phyloP scores from a whole-genome alignment of 1,140 invertebrate genomes.

The Zaprionus africanus region DNA sequence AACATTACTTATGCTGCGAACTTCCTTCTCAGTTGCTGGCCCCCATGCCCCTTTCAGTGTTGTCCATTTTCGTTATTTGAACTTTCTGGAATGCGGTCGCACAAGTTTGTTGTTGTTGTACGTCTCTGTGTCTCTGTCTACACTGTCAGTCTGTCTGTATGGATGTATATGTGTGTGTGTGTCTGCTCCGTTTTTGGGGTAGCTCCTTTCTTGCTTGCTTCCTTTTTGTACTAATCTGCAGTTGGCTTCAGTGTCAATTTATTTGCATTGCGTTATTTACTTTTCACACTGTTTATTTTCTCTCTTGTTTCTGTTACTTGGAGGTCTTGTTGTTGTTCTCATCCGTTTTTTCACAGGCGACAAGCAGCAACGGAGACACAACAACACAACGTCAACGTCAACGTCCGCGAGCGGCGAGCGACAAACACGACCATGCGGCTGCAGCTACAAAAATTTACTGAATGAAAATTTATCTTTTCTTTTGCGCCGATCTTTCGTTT shows the following conservation, averaged over 20 bases:
- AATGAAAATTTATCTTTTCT: slow-evolving; percentile 80
- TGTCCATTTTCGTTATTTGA: slow-evolving; percentile 67
- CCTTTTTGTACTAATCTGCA: slow-evolving; percentile 22
- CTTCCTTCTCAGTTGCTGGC: slow-evolving; percentile 15
- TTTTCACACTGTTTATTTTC: slow-evolving; percentile 52
- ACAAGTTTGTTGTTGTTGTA: slow-evolving; percentile 53
- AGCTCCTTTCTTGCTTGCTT: slow-evolving; percentile 39
- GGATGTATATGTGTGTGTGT: slow-evolving; percentile 1
- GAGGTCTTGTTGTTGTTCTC: background rate
- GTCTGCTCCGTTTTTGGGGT: slow-evolving; percentile 37
- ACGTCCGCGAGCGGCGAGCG: slow-evolving; percentile 30
- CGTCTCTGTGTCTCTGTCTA: background rate
- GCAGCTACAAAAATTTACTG: slow-evolving; percentile 66
- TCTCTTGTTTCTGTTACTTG: slow-evolving; percentile 3
- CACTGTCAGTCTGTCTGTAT: background rate
- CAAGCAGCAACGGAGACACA: background rate
- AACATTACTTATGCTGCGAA: slow-evolving; percentile 56
- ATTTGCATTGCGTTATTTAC: slow-evolving; percentile 50
- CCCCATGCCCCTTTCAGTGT: slow-evolving; percentile 11
- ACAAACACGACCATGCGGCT: slow-evolving; percentile 40
- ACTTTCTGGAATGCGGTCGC: slow-evolving; percentile 81
- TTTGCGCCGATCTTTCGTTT: slow-evolving; percentile 78
- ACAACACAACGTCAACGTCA: background rate
- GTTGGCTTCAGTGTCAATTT: slow-evolving; percentile 25
- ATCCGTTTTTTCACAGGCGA: slow-evolving; percentile 11